Percentiles rank a stretch among this genome's conserved stretches.
Evolutionary conservation across 2,797 vertebrate genomes (phyloP).

Genomic region (Myripristis murdjan): DNA sequence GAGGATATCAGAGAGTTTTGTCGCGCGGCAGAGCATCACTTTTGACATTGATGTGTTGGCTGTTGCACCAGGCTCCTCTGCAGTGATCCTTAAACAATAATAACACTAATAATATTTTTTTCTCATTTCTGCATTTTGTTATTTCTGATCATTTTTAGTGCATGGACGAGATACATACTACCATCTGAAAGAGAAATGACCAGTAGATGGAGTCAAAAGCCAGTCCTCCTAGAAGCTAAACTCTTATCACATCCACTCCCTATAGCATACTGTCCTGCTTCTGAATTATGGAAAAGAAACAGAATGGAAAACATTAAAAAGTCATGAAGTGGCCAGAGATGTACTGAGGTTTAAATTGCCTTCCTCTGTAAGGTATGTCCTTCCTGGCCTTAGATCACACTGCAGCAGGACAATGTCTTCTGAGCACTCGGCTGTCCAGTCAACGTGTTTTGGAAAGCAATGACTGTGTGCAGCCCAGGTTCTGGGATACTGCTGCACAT

Average conservation of each 20-base stretch:
- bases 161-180: not conserved
- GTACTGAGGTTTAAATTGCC: conserved; percentile 19
- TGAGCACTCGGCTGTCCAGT: not conserved
- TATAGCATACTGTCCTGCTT: conserved; percentile 21
- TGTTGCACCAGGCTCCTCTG: conserved; percentile 43
- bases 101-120: too few relatives aligned
- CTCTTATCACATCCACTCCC: conserved; percentile 33
- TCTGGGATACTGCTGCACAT: not conserved
- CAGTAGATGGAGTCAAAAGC: conserved; percentile 73
- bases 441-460: not conserved
- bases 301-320: conserved; percentile 53
- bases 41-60: conserved; percentile 43
- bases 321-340: conserved; percentile 48
- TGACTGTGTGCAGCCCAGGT: not conserved
- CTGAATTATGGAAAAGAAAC: conserved; percentile 55
- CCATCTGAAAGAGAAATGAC: conserved; percentile 26
- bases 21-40: conserved; percentile 42
- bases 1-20: conserved; percentile 27
- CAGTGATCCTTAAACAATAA: conserved; percentile 51
- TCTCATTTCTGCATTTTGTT: not conserved
- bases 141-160: too few relatives aligned
- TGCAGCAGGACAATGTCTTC: not conserved
- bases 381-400: conserved; percentile 12
- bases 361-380: not conserved
- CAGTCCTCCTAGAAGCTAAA: conserved; percentile 28